A percentile compares a stretch with the other conserved stretches of the same genome.
phyloP scores from a whole-genome alignment of 1,140 invertebrate genomes.

The Macrobrachium rosenbergii region DNA sequence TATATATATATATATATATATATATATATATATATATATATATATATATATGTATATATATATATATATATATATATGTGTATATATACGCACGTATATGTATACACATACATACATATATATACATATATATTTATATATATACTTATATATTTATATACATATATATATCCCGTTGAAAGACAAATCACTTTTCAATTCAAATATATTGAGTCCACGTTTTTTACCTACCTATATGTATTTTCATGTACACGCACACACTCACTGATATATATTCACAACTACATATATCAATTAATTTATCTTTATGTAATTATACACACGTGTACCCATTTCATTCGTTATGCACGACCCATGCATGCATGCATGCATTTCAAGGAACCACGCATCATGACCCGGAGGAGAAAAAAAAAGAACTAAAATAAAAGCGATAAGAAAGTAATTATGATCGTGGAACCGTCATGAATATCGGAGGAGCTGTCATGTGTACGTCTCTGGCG shows the following conservation, averaged over 20 bases:
- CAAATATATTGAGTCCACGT: too few species aligned
- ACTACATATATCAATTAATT: background rate
- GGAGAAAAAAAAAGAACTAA: too few species aligned
- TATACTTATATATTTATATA: conserved; percentile 45
- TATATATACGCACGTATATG: conserved; percentile 13
- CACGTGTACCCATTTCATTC: too few species aligned
- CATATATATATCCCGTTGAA: conserved; percentile 15
- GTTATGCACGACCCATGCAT: too few species aligned
- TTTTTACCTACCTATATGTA: background rate
- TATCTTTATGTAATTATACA: too few species aligned
- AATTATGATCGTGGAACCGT: too few species aligned
- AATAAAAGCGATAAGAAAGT: too few species aligned
- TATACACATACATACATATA: conserved; percentile 37
- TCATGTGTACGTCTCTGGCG: too few species aligned
- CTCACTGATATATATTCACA: conserved; percentile 17
- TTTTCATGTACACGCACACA: background rate
- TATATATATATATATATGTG: conserved; percentile 23
- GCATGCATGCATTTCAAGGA: too few species aligned
- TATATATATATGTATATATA: conserved; percentile 25
- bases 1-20: conserved; percentile 36
- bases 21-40: conserved; percentile 29
- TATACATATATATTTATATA: conserved; percentile 51
- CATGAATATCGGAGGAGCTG: too few species aligned
- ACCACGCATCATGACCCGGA: too few species aligned
- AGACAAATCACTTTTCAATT: too few species aligned